Percentiles rank a stretch among this genome's conserved stretches.
phyloP scores from a whole-genome alignment of 2,113 vertebrate genomes.

The Varanus komodoensis region DNA sequence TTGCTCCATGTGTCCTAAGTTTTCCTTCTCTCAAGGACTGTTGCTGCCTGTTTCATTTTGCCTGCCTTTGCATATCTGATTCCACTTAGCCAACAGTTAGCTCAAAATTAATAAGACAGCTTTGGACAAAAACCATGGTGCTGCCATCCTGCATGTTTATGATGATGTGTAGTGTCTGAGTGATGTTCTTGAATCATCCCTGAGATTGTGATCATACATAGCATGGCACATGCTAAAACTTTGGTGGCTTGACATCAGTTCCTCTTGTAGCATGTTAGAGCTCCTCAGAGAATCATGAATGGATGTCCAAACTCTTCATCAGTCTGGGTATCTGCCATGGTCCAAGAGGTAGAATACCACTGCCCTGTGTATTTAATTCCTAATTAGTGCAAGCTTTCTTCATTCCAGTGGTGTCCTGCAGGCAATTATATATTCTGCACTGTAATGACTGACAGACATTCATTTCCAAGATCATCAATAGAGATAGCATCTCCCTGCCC shows the following conservation, averaged over 20 bases:
- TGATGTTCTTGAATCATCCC: not conserved
- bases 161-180: not conserved
- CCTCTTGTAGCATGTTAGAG: too few species aligned
- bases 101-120: not conserved
- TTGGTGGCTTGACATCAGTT: too few species aligned
- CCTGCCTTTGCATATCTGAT: not conserved
- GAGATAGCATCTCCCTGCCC: too few species aligned
- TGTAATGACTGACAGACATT: not conserved
- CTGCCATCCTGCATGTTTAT: slow-evolving; percentile 7
- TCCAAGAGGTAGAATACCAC: not conserved
- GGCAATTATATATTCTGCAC: not conserved
- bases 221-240: not conserved
- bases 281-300: too few species aligned
- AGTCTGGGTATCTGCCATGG: not conserved
- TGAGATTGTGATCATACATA: not conserved
- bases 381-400: too few species aligned
- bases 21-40: not conserved
- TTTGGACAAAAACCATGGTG: not conserved
- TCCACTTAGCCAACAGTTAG: not conserved
- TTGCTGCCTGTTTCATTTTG: not conserved
- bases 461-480: not conserved
- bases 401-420: not conserved
- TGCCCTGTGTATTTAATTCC: too few species aligned
- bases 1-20: not conserved
- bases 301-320: not conserved